phyloP scores from a whole-genome alignment of 2,113 vertebrate species.

The Aegotheles bennettii region DNA sequence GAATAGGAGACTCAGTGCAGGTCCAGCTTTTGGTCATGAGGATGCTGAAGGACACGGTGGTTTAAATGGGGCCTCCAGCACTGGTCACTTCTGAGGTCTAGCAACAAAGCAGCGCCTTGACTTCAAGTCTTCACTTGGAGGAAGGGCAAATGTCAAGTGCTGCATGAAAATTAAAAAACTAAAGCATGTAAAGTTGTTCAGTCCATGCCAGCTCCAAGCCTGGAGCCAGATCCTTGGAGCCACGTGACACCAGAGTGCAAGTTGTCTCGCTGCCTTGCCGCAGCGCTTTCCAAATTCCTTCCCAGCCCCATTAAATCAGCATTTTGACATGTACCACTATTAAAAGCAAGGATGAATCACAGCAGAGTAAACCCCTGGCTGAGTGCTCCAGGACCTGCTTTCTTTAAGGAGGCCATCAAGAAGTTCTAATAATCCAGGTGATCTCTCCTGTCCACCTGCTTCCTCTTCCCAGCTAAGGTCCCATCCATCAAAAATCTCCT shows the following conservation, averaged over 20 bases:
- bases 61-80: background rate
- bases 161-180: background rate
- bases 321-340: background rate
- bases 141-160: background rate
- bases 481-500: background rate
- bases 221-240: background rate
- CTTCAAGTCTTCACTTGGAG: background rate
- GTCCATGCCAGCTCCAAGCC: background rate
- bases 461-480: background rate
- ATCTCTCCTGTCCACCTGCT: background rate
- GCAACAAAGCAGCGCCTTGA: background rate
- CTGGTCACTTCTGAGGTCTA: background rate
- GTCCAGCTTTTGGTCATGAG: background rate
- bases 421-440: background rate
- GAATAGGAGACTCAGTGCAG: background rate
- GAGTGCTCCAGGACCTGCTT: background rate
- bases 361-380: background rate
- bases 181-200: background rate
- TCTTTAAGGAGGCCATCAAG: background rate
- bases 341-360: background rate
- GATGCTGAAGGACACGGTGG: background rate
- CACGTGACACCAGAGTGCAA: rapidly evolving
- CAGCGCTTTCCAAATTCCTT: background rate
- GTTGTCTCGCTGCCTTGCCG: rapidly evolving
- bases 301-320: background rate